Percentiles rank a stretch among this genome's conserved stretches.
phyloP scores from a whole-genome alignment of 1,140 invertebrate genomes.

The Dryas iulia region DNA sequence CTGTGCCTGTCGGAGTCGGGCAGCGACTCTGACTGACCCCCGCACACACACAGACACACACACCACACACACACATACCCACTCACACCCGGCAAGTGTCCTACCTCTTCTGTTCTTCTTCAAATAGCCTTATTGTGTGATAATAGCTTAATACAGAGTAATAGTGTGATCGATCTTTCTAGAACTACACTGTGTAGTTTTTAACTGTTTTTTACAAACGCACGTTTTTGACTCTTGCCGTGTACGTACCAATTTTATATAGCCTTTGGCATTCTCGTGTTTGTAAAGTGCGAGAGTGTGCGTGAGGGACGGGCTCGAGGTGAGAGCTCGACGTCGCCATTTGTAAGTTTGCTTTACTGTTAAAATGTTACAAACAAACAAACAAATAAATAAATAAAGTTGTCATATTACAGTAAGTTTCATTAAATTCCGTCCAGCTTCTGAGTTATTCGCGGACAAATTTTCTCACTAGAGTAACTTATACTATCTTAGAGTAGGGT shows the following conservation, averaged over 20 bases:
- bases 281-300: not conserved
- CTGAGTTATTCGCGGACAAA: not conserved
- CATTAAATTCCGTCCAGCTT: not conserved
- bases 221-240: conserved; percentile 35
- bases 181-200: not conserved
- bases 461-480: not conserved
- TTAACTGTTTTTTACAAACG: not conserved
- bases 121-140: conserved; percentile 4
- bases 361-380: not conserved
- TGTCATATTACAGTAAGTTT: not conserved
- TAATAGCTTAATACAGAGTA: conserved; percentile 2
- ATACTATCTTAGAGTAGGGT: not conserved
- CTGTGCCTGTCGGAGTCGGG: conserved; percentile 87
- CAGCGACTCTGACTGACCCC: conserved; percentile 75
- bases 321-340: not conserved
- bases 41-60: conserved; percentile 1
- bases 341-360: conserved; percentile 8
- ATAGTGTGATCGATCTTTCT: not conserved
- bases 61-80: not conserved
- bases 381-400: not conserved
- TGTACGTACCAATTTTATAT: not conserved
- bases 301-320: too few relatives aligned
- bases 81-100: conserved; percentile 25
- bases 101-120: not conserved
- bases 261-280: not conserved